phyloP scores from a whole-genome alignment of 2,113 vertebrate species.

The Hoplias malabaricus region DNA sequence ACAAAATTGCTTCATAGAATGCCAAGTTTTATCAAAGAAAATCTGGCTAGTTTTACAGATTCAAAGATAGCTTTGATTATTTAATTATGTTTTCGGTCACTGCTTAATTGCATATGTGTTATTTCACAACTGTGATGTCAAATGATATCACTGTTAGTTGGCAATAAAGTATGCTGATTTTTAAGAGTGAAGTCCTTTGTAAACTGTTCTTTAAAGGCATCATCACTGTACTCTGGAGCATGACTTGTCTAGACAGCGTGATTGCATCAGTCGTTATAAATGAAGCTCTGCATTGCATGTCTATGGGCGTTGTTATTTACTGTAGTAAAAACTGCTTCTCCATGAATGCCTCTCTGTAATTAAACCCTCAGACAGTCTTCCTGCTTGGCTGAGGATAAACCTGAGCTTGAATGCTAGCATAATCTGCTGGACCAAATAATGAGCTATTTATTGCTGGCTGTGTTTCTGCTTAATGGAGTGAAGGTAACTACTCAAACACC shows the following conservation, averaged over 20 bases:
- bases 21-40: not conserved
- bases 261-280: conserved; percentile 30
- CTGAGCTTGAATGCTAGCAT: conserved; percentile 16
- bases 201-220: not conserved
- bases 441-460: conserved; percentile 44
- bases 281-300: not conserved
- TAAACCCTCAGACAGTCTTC: conserved; percentile 39
- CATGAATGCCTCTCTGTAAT: conserved; percentile 38
- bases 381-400: conserved; percentile 16
- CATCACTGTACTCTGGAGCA: not conserved
- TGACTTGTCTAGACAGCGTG: not conserved
- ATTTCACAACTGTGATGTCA: not conserved
- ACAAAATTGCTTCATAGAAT: not conserved
- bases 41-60: not conserved
- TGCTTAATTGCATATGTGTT: not conserved
- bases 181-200: not conserved
- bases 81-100: not conserved
- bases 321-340: conserved; percentile 26
- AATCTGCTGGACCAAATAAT: conserved; percentile 46
- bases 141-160: not conserved
- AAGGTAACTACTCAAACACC: conserved; percentile 43
- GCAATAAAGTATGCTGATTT: not conserved
- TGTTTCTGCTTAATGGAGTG: conserved; percentile 51
- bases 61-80: no score
- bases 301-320: conserved; percentile 22